Base-by-base conservation (phyloP, 1,140 invertebrate genomes). In the Centruroides vittatus region DNA sequence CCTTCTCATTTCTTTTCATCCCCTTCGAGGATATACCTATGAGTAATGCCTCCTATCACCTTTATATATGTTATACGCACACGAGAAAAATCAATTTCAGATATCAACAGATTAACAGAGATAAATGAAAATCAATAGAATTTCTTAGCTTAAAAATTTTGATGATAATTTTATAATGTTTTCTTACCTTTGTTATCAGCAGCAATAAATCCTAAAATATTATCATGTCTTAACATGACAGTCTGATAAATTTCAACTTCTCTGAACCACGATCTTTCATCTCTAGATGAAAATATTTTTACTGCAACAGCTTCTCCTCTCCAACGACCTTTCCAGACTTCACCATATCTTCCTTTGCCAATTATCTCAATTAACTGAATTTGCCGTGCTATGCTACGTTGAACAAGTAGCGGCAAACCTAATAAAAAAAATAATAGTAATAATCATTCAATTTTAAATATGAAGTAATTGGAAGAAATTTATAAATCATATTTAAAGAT, bases 161-260 rank as follows among this genome's bases (percentile, higher is more conserved):
- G 23, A 23, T 23, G 23, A 23, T 23, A 23, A 23, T 23, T 23
- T 23, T 23, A 23, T 1, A 23, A 23, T 23, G 7, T 53, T 36
- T 47, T 63, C 49, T 63, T 61, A 70, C 76, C 75, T 47, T 74
- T 93, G 81, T 91, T 92, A 70, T 95, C 92, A 13, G 89, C 89
- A 3, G 88, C 89, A 66, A 93, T 87, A 69, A 90, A 94, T 23
- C 89, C 87, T 3, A 95, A 78, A 63, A 95, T 89, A 72, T 92
- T 93, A 67, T 92, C 88, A 70, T 94, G 90, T 3, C 88, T 80
- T 1, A 92, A 71, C 64, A 89, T 75, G 23, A 85, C 80, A 47
- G 86, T 88, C 75, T 86, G 88, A 70, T 93, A 94, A 61, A 94
- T 89, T 75, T 94, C 87, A 3, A 88, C 90, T 74, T 95, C 91